Evolutionary conservation across 2,797 vertebrate species (phyloP).

Genomic region (Tamandua tetradactyla): DNA sequence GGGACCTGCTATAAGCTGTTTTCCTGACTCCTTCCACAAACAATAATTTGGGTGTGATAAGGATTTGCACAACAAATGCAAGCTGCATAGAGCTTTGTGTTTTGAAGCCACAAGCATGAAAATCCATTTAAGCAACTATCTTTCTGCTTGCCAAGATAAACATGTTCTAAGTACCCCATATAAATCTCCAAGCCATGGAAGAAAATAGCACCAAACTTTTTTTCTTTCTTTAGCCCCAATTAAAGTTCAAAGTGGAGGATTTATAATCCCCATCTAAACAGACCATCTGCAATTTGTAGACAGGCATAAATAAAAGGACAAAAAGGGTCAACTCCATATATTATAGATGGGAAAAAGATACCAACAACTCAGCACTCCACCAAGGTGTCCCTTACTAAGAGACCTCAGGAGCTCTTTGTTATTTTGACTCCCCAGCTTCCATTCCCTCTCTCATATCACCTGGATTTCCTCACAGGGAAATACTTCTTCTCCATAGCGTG

Average conservation of each 20-base stretch:
- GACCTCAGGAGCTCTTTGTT: background rate
- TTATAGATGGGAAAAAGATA: background rate
- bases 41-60: slow-evolving; percentile 80
- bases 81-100: slow-evolving; percentile 74
- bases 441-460: background rate
- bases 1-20: slow-evolving; percentile 31
- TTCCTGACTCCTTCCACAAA: slow-evolving; percentile 81
- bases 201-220: slow-evolving; percentile 73
- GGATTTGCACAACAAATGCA: slow-evolving; percentile 84
- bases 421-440: background rate
- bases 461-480: background rate
- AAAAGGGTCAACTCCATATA: slow-evolving; percentile 16
- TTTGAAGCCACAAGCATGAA: slow-evolving; percentile 82
- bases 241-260: slow-evolving; percentile 65
- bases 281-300: slow-evolving; percentile 25
- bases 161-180: slow-evolving; percentile 55
- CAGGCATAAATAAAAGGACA: slow-evolving; percentile 54
- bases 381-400: background rate
- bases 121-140: slow-evolving; percentile 83
- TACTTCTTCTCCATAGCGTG: background rate
- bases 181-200: slow-evolving; percentile 61
- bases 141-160: slow-evolving; percentile 75
- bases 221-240: slow-evolving; percentile 80
- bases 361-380: background rate
- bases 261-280: slow-evolving; percentile 57